These are phyloP conservation scores for Phoxinus phoxinus DNA, from an alignment of 2,113 vertebrate genomes.

Conservation along the genomic window DNA sequence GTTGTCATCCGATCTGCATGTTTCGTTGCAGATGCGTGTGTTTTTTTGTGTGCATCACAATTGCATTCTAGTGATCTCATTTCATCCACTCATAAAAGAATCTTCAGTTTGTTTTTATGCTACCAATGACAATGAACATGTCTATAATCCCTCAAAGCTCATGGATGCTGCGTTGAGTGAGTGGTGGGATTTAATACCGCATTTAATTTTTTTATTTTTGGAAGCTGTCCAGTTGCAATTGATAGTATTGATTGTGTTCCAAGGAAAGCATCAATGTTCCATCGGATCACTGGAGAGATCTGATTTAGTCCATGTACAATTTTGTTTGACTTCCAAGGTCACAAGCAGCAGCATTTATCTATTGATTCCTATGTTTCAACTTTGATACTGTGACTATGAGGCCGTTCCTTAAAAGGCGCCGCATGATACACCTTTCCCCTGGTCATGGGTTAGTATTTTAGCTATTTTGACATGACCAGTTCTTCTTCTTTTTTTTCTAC, in stretches of 20 bases:
- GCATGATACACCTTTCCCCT: not conserved
- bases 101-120: not conserved
- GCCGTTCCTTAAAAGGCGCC: not conserved
- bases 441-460: not conserved
- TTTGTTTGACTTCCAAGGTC: slow-evolving; percentile 24
- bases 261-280: slow-evolving; percentile 18
- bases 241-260: not conserved
- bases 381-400: not conserved
- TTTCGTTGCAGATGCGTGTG: not conserved
- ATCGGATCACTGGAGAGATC: not conserved
- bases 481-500: no score
- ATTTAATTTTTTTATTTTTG: not conserved
- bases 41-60: not conserved
- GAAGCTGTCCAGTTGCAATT: not conserved
- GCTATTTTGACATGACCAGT: no score
- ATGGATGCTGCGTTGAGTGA: not conserved
- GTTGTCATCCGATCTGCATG: not conserved
- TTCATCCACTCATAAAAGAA: not conserved
- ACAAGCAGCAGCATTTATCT: not conserved
- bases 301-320: not conserved
- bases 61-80: not conserved
- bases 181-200: not conserved
- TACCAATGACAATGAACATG: not conserved
- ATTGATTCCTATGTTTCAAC: slow-evolving; percentile 6
- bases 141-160: not conserved